Conservation (phyloP, 1,140 invertebrate species). For the Sycophaga agraensis region DNA sequence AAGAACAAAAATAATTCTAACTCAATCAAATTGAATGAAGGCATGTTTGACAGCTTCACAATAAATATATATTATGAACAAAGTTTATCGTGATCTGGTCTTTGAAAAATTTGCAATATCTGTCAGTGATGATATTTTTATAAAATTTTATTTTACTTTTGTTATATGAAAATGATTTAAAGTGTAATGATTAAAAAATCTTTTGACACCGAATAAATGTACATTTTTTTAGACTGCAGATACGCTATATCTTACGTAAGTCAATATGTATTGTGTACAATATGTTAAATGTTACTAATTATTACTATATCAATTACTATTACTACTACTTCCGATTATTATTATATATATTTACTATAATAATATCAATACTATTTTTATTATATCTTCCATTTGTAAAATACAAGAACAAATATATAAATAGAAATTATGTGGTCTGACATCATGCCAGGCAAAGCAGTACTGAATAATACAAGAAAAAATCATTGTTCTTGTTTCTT, state of each 20-base stretch:
- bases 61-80: conserved; percentile 26
- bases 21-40: conserved; percentile 25
- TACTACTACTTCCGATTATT: conserved; percentile 14
- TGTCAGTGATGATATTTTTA: too few species aligned
- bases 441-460: neutral
- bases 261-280: conserved; percentile 45
- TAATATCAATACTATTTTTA: conserved; percentile 21
- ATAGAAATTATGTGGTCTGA: conserved; percentile 18
- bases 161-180: neutral
- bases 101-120: conserved; percentile 3
- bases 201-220: conserved; percentile 13
- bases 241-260: conserved; percentile 31
- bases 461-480: conserved; percentile 6
- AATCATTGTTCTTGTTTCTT: conserved; percentile 26
- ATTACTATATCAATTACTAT: conserved; percentile 36
- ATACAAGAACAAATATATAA: conserved; percentile 38
- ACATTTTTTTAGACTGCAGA: conserved; percentile 30
- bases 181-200: too few species aligned
- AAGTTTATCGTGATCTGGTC: conserved; percentile 30
- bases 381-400: conserved; percentile 41
- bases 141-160: neutral
- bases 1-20: conserved; percentile 33
- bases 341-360: conserved; percentile 18
- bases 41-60: conserved; percentile 15
- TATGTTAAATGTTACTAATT: conserved; percentile 47